Conservation (phyloP, 2,113 vertebrate species). For the Agelaius tricolor region DNA sequence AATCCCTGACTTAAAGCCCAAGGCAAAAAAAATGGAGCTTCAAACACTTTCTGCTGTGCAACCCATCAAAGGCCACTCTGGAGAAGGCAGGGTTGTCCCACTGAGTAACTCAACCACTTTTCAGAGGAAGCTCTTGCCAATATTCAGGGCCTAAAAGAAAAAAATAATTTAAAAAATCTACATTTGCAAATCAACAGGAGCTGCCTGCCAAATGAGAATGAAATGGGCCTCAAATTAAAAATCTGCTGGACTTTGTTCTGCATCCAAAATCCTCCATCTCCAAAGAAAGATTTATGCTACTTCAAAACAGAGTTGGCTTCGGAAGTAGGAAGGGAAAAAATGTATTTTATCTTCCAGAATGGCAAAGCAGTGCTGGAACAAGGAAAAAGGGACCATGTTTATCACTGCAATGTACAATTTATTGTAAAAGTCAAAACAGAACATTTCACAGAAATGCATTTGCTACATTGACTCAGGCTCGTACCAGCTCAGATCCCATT, state of each 20-base stretch:
- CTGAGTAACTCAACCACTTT: not conserved
- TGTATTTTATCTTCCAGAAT: slow-evolving; percentile 28
- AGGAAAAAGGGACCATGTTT: slow-evolving; percentile 12
- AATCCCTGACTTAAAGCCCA: slow-evolving; percentile 25
- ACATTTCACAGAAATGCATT: slow-evolving; percentile 38
- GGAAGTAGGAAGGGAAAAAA: slow-evolving; percentile 3
- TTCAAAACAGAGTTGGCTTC: slow-evolving; percentile 11
- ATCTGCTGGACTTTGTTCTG: slow-evolving; percentile 21
- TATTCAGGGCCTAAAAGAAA: not conserved
- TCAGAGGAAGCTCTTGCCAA: not conserved
- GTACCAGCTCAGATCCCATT: slow-evolving; percentile 34
- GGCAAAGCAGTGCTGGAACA: slow-evolving; percentile 18
- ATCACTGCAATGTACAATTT: slow-evolving; percentile 19
- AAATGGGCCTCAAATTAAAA: slow-evolving; percentile 17
- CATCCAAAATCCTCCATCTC: slow-evolving; percentile 5
- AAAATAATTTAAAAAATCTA: not conserved
- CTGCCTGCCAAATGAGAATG: slow-evolving; percentile 26
- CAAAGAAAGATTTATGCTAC: slow-evolving; percentile 15
- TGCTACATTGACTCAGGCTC: not conserved
- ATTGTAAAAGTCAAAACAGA: slow-evolving; percentile 42
- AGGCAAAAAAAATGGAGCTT: slow-evolving; percentile 49
- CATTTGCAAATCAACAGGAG: not conserved
- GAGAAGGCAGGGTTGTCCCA: not conserved
- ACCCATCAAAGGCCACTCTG: not conserved
- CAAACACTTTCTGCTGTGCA: slow-evolving; percentile 1